Evolutionary conservation across 2,113 vertebrate species (phyloP), one percentile per base, ranked within the genome.

Genomic region (Tiliqua scincoides): DNA sequence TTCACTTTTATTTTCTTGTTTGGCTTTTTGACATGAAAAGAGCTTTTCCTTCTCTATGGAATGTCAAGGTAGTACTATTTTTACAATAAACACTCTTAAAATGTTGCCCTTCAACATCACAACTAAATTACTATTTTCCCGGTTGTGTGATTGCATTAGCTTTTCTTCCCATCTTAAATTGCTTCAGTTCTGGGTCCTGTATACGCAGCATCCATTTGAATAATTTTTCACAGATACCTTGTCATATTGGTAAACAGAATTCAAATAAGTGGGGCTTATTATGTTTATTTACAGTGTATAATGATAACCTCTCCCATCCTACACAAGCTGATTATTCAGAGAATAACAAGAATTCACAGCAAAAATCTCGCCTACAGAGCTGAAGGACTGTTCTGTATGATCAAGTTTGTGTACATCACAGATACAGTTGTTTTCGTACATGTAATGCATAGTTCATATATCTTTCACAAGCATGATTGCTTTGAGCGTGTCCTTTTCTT

Each of bases 161-260:
- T 62, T 61, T 78, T 30, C 8, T 23, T 40, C 32, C n/a, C 32
- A 9, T 32, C 90, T 87, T 61, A 85, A 32, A 57, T 85, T 21
- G 1, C 27, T 81, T 90, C 83, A 20, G 0, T 79, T 12, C 18
- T 57, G 61, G 17, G 17, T 40, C 77, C 61, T 75, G n/a, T 62
- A 83, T 91, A 82, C 79, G 84, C 18, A 89, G 21, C 76, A 89
- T 68, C 79, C 23, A 82, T 71, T 52, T 79, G 48, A 91, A 87
- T 81, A 78, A 85, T 85, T 85, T n/a, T 91, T 85, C 72, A 71
- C 21, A 87, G 68, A 73, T 88, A 6, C 54, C 5, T 61, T 90
- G 72, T 91, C 87, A 85, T 18, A 86, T 35, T n/a, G 35, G 37
- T 80, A 93, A 95, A 88, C 54, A 86, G 71, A 78, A 81, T 91